Conservation (phyloP, 2,888 invertebrate genomes). For the Pristionchus fissidentatus region DNA sequence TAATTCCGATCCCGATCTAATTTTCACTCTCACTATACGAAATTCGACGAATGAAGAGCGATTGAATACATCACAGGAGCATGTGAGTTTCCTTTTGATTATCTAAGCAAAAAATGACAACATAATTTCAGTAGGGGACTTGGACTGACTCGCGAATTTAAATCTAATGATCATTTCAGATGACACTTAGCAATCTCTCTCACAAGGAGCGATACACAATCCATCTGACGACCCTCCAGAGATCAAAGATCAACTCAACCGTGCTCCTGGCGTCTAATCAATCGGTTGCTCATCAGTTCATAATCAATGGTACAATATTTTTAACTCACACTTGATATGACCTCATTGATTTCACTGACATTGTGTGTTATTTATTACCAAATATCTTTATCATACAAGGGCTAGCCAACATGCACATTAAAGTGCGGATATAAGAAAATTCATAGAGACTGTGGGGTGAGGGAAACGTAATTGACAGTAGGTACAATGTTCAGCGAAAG, state of each 20-base stretch:
- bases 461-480: too few relatives aligned
- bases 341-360: not conserved
- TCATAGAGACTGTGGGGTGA: too few relatives aligned
- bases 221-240: slow-evolving; percentile 50
- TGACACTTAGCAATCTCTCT: slow-evolving; percentile 56
- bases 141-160: slow-evolving; percentile 1
- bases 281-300: slow-evolving; percentile 2
- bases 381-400: too few relatives aligned
- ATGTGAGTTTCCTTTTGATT: not conserved
- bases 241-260: slow-evolving; percentile 28
- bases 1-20: slow-evolving; percentile 44
- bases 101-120: not conserved
- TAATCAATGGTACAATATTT: slow-evolving; percentile 14
- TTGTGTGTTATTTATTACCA: not conserved
- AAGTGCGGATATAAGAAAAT: too few relatives aligned
- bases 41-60: slow-evolving; percentile 51
- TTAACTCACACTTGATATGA: not conserved
- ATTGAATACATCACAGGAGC: slow-evolving; percentile 53
- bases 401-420: too few relatives aligned
- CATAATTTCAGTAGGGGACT: not conserved
- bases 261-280: slow-evolving; percentile 1
- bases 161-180: slow-evolving; percentile 51
- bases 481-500: too few relatives aligned
- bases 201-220: slow-evolving; percentile 61
- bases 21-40: slow-evolving; percentile 52